Evolutionary conservation across 2,888 invertebrate genomes (phyloP).

Genomic region (Pherbina coryleti): DNA sequence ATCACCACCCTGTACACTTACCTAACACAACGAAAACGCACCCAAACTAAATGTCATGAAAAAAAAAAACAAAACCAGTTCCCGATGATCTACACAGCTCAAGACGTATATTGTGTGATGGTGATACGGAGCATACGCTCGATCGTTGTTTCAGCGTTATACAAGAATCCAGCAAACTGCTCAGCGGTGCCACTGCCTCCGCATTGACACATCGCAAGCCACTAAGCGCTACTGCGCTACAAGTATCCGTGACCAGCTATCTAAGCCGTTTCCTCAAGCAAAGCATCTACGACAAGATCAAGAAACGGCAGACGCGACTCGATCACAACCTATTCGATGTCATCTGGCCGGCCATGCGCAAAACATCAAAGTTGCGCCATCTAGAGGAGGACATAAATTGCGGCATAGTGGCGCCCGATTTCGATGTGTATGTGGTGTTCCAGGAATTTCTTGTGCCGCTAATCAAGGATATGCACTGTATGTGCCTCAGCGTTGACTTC

Average conservation of each 20-base stretch:
- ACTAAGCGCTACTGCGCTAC: constrained; percentile 74
- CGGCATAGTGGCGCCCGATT: constrained; percentile 86
- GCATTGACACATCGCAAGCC: constrained; percentile 66
- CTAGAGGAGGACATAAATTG: constrained; percentile 81
- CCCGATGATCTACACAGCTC: constrained; percentile 82
- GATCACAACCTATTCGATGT: constrained; percentile 91
- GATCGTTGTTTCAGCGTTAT: constrained; percentile 83
- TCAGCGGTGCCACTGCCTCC: constrained; percentile 60
- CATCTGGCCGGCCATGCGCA: constrained; percentile 90
- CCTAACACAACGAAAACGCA: background rate
- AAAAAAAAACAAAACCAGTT: constrained; percentile 71
- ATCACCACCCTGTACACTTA: constrained; percentile 4
- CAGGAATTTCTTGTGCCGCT: constrained; percentile 85
- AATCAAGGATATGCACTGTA: constrained; percentile 83
- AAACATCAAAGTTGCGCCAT: constrained; percentile 74
- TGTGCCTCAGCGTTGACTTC: constrained; percentile 77
- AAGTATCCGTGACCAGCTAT: constrained; percentile 72
- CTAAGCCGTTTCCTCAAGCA: constrained; percentile 82
- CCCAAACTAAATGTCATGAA: too few relatives aligned
- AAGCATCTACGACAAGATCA: constrained; percentile 80
- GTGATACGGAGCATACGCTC: constrained; percentile 79
- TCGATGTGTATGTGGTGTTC: constrained; percentile 87
- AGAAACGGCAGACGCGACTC: constrained; percentile 81
- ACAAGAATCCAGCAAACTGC: constrained; percentile 71
- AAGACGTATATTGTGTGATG: constrained; percentile 78